A percentile compares a stretch with the other conserved stretches of the same genome.
Evolutionary conservation across 2,113 vertebrate species (phyloP).

Genomic region (Centropus bengalensis): DNA sequence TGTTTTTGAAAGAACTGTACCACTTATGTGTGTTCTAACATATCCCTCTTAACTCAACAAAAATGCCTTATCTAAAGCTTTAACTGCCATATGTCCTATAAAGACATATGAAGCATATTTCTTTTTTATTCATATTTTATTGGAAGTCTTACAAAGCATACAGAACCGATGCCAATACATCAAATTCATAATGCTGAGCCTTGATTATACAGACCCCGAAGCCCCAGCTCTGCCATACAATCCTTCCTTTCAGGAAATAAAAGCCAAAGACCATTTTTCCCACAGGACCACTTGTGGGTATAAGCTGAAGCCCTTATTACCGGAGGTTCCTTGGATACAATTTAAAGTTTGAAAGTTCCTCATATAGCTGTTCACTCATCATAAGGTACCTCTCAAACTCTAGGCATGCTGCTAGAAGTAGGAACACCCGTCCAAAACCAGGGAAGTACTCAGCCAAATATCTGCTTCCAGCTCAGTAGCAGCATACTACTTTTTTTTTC

Average conservation of each 20-base stretch:
- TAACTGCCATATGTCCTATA: constrained; percentile 36
- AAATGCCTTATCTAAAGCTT: constrained; percentile 36
- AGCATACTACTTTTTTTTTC: background rate
- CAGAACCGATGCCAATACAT: constrained; percentile 64
- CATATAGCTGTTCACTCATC: constrained; percentile 62
- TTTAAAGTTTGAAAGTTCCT: constrained; percentile 47
- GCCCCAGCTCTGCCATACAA: constrained; percentile 52
- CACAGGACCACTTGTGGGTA: constrained; percentile 56
- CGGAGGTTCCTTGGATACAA: constrained; percentile 48
- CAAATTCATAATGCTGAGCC: constrained; percentile 49
- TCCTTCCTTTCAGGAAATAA: constrained; percentile 73
- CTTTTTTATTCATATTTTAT: constrained; percentile 61
- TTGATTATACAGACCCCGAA: constrained; percentile 56
- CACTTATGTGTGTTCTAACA: constrained; percentile 10
- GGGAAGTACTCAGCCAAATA: background rate
- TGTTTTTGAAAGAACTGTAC: background rate
- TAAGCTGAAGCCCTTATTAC: constrained; percentile 62
- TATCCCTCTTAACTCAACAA: constrained; percentile 29
- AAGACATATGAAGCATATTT: constrained; percentile 57
- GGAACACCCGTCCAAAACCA: constrained; percentile 1
- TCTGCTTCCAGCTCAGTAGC: background rate
- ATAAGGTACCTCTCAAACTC: constrained; percentile 35
- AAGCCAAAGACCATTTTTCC: constrained; percentile 65
- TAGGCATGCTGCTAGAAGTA: constrained; percentile 24
- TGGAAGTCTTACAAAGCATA: constrained; percentile 71